Evolutionary conservation across 2,113 vertebrate species (phyloP).

Genomic region (mouse (Mus musculus)): DNA sequence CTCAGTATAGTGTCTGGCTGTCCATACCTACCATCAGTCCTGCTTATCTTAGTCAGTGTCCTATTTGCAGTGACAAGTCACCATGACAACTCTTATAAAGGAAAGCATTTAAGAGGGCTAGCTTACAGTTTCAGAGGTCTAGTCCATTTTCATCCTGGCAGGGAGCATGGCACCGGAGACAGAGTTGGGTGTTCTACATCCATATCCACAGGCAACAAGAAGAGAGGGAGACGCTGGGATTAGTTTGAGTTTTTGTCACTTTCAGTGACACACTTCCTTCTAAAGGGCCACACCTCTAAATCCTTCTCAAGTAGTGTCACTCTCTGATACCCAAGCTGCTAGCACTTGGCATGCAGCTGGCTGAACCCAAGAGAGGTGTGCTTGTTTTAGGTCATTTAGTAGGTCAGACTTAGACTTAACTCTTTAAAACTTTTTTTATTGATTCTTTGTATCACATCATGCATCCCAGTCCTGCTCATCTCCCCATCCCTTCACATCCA

Average conservation of each 20-base stretch:
- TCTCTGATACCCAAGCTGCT: neutral
- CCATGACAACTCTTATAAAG: neutral
- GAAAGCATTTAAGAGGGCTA: neutral
- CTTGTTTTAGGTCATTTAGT: neutral
- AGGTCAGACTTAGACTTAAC: neutral
- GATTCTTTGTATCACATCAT: too few relatives aligned
- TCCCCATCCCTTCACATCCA: too few relatives aligned
- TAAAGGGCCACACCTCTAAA: neutral
- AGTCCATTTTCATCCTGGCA: neutral
- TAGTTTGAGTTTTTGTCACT: neutral
- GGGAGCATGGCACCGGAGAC: neutral
- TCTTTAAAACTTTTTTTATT: too few relatives aligned
- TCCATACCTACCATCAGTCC: neutral
- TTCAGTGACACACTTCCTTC: neutral
- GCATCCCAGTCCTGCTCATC: too few relatives aligned
- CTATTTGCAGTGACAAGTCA: neutral
- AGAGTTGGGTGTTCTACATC: neutral
- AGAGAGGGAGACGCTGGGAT: neutral
- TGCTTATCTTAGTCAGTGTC: neutral
- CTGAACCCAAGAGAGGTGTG: neutral
- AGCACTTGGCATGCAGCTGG: neutral
- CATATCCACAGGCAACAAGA: neutral
- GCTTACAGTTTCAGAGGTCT: neutral
- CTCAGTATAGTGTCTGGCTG: neutral
- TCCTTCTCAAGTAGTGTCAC: neutral